Base-by-base conservation (phyloP, 2,888 invertebrate species). In the Coleophora deauratella region DNA sequence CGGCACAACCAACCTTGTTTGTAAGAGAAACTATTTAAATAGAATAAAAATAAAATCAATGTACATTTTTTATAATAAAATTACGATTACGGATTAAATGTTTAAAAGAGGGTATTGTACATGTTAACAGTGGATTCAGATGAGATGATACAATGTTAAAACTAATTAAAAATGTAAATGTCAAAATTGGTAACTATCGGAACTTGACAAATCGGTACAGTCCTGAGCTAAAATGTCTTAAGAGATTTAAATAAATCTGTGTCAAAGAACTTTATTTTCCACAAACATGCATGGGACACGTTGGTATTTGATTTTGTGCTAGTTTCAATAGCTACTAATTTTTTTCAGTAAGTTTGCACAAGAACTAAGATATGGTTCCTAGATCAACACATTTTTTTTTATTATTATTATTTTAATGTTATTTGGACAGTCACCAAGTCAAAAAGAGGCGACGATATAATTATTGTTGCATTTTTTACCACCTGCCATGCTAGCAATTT, bases 1-100 rank as follows among this genome's bases (percentile, higher is more conserved):
- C 70, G 76, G 77, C 81, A 82, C 81, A 82, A 84, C 80, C 84
- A 81, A 81, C 72, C 67, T 63, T 77, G 68, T 51, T 56, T 58
- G 48, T 73, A 76, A 75, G 72, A 62, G 69, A 78, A 40, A 62
- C 59, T 81, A 79, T 79, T 80, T 80, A 80, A 80, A 66, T 58
- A 66, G 21, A 21, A 67, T 63, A 59, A 68, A 63, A 72, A 73
- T 65, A 68, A 63, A 72, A 73, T 65, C 66, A 72, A 71, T 84
- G 81, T 84, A 84, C 59, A 82, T 81, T 81, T 79, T 74, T 64
- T 27, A 7, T 27, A 41, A 41, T 45, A 37, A 13, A 30, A 41
- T 39, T 43, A 41, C 40, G 45, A 49, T 47, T 63, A 60, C 49
- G 47, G 37, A 52, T 40, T 54, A 52, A 54, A 52, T 57, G 54